A percentile compares a stretch with the other conserved stretches of the same genome.
phyloP scores from a whole-genome alignment of 2,888 invertebrate genomes.

The Pristionchus fissidentatus region DNA sequence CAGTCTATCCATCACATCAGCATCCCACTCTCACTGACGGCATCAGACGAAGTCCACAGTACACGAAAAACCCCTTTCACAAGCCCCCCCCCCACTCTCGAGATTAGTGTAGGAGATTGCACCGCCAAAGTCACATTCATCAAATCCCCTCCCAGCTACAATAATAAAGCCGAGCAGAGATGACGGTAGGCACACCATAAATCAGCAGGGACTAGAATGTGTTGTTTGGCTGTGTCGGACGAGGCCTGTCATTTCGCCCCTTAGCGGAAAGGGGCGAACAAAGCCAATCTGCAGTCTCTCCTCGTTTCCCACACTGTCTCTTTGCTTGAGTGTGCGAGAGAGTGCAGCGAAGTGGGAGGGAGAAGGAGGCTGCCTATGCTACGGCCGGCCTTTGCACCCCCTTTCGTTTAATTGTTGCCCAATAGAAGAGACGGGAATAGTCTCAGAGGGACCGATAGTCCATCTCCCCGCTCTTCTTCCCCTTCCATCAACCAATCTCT shows the following conservation, averaged over 20 bases:
- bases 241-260: not conserved
- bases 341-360: too few species aligned
- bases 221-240: not conserved
- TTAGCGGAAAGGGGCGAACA: slow-evolving; percentile 26
- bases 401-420: too few species aligned
- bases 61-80: not conserved
- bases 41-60: too few species aligned
- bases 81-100: slow-evolving; percentile 9
- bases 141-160: not conserved
- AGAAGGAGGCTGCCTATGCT: too few species aligned
- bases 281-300: not conserved
- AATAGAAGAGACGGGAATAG: too few species aligned
- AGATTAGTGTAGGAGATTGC: not conserved
- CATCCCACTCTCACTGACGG: not conserved
- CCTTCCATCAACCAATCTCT: slow-evolving; percentile 20
- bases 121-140: slow-evolving; percentile 18
- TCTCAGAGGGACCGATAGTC: too few species aligned
- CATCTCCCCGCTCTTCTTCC: not conserved
- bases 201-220: not conserved
- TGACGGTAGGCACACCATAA: slow-evolving; percentile 25
- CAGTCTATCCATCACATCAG: not conserved
- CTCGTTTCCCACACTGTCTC: not conserved
- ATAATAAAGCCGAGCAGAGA: slow-evolving; percentile 1
- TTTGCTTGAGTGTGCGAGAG: not conserved
- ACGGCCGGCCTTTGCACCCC: slow-evolving; percentile 3